A percentile compares a stretch with the other conserved stretches of the same genome.
These are phyloP conservation scores for Diploscapter pachys DNA, from an alignment of 1,140 invertebrate species.

Conservation along the genomic window DNA sequence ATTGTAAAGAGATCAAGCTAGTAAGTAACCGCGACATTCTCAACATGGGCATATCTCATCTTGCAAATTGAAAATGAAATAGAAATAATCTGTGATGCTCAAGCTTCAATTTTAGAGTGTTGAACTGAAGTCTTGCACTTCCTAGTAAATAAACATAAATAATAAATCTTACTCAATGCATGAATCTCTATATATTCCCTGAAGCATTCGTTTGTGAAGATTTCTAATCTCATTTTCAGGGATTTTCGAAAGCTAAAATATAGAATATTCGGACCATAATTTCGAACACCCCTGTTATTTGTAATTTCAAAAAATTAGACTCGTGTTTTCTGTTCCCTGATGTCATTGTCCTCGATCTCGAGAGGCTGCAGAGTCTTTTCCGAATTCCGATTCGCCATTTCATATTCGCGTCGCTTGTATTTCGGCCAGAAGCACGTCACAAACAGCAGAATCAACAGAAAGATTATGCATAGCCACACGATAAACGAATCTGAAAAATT, in stretches of 20 bases:
- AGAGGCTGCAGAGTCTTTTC: background rate
- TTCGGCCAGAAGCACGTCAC: constrained; percentile 28
- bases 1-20: too few species aligned
- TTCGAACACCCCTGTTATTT: background rate
- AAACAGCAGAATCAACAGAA: constrained; percentile 13
- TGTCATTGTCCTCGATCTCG: background rate
- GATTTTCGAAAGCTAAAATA: background rate
- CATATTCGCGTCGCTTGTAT: constrained; percentile 18
- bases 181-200: background rate
- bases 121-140: background rate
- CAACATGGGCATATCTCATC: background rate
- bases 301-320: background rate
- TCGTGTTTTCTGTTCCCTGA: background rate
- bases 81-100: background rate
- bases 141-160: background rate
- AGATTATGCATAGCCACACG: constrained; percentile 18
- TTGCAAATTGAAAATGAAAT: background rate
- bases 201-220: background rate
- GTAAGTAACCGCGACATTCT: background rate
- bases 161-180: background rate
- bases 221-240: background rate
- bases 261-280: background rate
- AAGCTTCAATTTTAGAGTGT: background rate
- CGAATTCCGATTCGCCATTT: constrained; percentile 5
- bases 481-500: constrained; percentile 30